Base-by-base conservation (phyloP, 1,140 invertebrate genomes). In the Cydia pomonella region DNA sequence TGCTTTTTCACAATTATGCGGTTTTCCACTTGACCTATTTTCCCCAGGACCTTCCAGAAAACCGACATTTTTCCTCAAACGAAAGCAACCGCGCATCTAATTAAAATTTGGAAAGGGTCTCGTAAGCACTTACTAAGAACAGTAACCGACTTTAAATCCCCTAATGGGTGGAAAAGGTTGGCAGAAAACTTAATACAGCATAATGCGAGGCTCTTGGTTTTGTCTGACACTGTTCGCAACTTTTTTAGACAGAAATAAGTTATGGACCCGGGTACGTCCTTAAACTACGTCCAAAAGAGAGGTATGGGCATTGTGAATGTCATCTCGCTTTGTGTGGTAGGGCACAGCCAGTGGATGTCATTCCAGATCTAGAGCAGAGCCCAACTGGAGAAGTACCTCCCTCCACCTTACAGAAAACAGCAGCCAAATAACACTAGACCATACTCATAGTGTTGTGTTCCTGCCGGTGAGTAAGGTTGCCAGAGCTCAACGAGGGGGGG, bases 81-180 rank as follows among this genome's bases (percentile, higher is more conserved):
- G 41, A 44, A 16, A 18, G 6, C n/a, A n/a, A 47, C 44, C 44
- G 44, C 50, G 50, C 16, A 53, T 53, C 50, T 53, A 53, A 53
- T 53, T 53, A 53, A 53, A 53, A 53, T 53, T 53, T 18, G n/a
- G 50, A 53, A 47, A 53, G 50, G 50, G 50, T 18, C 50, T n/a
- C 50, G 50, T 53, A 53, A 53, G 50, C 50, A 53, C 50, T 53
- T 18, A 53, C 50, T 53, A 53, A 53, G 50, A 53, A 47, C 44
- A 53, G 50, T 18, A 21, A 53, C 50, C 1, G n/a, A 53, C 50
- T 53, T 53, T 6, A 53, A 53, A 53, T 21, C 50, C 44, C n/a
- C 50, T 53, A 53, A 53, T 53, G 50, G 50, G 50, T 53, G n/a
- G 18, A 53, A 53, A 53, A 18, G 50, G 44, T 16, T 16, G 41